These are phyloP conservation scores for Pelochelys cantorii DNA, from an alignment of 2,797 vertebrate species.

Conservation along the genomic window DNA sequence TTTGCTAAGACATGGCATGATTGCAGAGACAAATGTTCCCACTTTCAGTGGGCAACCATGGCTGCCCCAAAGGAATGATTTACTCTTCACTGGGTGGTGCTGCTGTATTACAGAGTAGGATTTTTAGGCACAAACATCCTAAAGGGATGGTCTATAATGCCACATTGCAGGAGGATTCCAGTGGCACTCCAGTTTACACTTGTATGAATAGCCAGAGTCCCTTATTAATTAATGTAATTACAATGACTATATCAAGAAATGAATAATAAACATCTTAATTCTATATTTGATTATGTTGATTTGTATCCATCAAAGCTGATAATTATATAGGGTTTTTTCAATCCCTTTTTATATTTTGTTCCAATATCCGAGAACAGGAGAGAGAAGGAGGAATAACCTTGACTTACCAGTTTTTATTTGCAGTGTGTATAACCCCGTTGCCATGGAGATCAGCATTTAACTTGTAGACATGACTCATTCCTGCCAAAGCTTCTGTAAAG, in stretches of 20 bases:
- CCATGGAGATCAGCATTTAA: conserved; percentile 47
- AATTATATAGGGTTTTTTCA: conserved; percentile 15
- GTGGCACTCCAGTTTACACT: not conserved
- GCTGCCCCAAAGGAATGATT: not conserved
- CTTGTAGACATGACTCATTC: conserved; percentile 14
- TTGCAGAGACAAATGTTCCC: not conserved
- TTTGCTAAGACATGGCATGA: not conserved
- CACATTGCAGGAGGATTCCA: not conserved
- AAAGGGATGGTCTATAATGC: not conserved
- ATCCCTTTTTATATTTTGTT: conserved; percentile 43
- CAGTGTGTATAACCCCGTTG: conserved; percentile 42
- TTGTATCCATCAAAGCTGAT: conserved; percentile 14
- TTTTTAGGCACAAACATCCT: not conserved
- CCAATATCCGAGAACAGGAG: conserved; percentile 21
- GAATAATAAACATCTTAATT: not conserved
- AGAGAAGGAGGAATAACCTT: conserved; percentile 15
- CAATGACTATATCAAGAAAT: not conserved
- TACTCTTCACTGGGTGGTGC: not conserved
- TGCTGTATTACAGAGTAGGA: not conserved
- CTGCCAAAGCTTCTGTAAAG: conserved; percentile 36
- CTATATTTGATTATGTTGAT: conserved; percentile 8
- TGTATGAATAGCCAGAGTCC: not conserved
- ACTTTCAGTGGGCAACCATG: not conserved
- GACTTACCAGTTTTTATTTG: conserved; percentile 51
- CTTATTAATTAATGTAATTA: conserved; percentile 1